Evolutionary conservation across 92 coral and sea anemone genomes (phyloP), one percentile per base, ranked within the genome.

Genomic region (Heliopora coerulea): DNA sequence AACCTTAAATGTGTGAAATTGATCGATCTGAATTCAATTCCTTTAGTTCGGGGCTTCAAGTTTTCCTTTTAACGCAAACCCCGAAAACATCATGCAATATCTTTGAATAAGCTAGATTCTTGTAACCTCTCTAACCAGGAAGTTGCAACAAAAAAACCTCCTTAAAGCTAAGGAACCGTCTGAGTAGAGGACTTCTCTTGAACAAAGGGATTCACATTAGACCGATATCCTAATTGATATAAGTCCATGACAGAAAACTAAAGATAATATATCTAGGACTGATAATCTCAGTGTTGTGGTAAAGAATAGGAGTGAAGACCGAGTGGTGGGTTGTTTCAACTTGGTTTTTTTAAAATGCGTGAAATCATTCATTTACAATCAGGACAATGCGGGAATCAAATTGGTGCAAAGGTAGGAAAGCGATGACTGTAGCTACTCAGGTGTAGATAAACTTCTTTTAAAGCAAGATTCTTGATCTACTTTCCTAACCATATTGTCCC

Each of bases 341-440:
- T 15, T 15, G 2, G 17, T 15, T 46, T 46, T 12, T 4, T 11
- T 0, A 67, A 67, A 14, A 91, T 91, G 97, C 83, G 97, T 59
- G 97, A 91, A 79, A 91, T 91, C 33, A 91, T 91, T 0, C 97
- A 91, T 56, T 54, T 91, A 17, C 97, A 91, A 56, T 91, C 93
- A 8, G 97, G 97, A n/a, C 97, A 91, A 33, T 91, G 97, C 59
- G 97, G 97, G 14, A 91, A 91, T 62, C 97, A 91, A 73, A 91
- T 91, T 40, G 97, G 97, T 24, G 97, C 97, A 0, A 91, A 91
- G 97, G 97, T 91, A 75, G 44, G 83, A 39, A 14, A 28, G 54
- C 1, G n/a, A n/a, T n/a, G n/a, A n/a, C n/a, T n/a, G n/a, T n/a
- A n/a, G n/a, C n/a, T n/a, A n/a, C n/a, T n/a, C n/a, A n/a, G n/a